Base-by-base conservation (phyloP, 1,140 invertebrate species). In the Gonatopus flavifemur region DNA sequence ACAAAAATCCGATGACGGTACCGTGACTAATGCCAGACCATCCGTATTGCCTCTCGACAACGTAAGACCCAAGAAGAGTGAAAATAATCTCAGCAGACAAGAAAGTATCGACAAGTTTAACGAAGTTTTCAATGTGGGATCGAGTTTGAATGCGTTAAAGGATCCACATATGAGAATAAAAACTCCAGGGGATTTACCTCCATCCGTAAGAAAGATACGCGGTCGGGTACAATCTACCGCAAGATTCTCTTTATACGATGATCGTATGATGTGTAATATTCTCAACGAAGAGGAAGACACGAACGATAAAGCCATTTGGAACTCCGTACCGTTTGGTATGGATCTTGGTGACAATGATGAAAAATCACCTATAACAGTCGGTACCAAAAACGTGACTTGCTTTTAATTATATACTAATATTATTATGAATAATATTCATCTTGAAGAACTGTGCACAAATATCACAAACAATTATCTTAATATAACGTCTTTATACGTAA, bases 201-300 rank as follows among this genome's bases (percentile, higher is more conserved):
- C 87, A 0, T 88, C 87, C 0, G 85, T 89, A 2, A 62, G 88
- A 9, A 82, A 84, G 56, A 83, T 86, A 12, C 76, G 88, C 25
- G 79, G 84, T 8, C 63, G 67, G 6, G 59, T 62, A 28, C 70
- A 71, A 28, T 62, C 52, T 79, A 84, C 63, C 0, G 77, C 78
- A 9, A 81, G 91, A 49, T 84, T 93, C 57, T 93, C 90, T 12
- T 71, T 93, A 3, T 93, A 93, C 65, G 90, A 93, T 63, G 91
- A 94, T 64, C 79, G 91, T 22, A 90, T 93, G 79, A 94, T 93
- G 90, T 80, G 80, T 48, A 80, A 80, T 35, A 79, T 79, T 15
- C 62, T 78, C 24, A 70, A 66, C 13, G 71, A 69, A 12, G 64
- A 67, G 16, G 66, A 73, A 0, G 67, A 67, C 16, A 54, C 54